A percentile compares a stretch with the other conserved stretches of the same genome.
Conservation (phyloP, 2,113 vertebrate species). For the Phrynosoma platyrhinos region DNA sequence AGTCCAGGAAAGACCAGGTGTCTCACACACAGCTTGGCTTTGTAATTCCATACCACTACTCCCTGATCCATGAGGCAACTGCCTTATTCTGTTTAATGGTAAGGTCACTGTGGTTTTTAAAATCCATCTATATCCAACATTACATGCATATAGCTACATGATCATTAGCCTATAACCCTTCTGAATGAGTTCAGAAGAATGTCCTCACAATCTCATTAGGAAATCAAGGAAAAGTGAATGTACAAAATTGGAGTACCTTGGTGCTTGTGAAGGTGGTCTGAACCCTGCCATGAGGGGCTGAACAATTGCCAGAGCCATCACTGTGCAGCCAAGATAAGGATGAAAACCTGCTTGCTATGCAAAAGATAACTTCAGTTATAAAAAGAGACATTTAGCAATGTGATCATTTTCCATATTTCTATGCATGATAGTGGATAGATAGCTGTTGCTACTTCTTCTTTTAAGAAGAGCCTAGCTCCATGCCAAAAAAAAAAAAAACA, state of each 20-base stretch:
- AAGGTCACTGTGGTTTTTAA: too few species aligned
- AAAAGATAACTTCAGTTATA: constrained; percentile 34
- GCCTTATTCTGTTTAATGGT: too few species aligned
- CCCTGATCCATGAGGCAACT: too few species aligned
- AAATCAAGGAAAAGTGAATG: neutral
- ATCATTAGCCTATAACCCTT: neutral
- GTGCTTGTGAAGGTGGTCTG: constrained; percentile 80
- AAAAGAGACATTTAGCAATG: neutral
- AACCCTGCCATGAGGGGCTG: constrained; percentile 83
- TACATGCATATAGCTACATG: neutral
- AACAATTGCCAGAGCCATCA: constrained; percentile 81
- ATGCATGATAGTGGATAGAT: neutral
- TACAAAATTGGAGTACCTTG: constrained; percentile 75
- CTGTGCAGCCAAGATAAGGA: constrained; percentile 83
- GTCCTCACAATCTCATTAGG: neutral
- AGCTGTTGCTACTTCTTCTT: neutral
- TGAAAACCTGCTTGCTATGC: constrained; percentile 86
- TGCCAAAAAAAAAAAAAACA: too few species aligned
- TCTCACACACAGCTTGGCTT: neutral
- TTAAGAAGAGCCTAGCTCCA: neutral
- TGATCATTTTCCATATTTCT: neutral
- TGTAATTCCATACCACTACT: too few species aligned
- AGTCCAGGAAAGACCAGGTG: neutral
- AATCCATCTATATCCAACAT: neutral
- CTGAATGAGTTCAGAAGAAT: neutral